A percentile compares a stretch with the other conserved stretches of the same genome.
phyloP scores from a whole-genome alignment of 1,140 invertebrate species.

The Pachypeltis micranthus region DNA sequence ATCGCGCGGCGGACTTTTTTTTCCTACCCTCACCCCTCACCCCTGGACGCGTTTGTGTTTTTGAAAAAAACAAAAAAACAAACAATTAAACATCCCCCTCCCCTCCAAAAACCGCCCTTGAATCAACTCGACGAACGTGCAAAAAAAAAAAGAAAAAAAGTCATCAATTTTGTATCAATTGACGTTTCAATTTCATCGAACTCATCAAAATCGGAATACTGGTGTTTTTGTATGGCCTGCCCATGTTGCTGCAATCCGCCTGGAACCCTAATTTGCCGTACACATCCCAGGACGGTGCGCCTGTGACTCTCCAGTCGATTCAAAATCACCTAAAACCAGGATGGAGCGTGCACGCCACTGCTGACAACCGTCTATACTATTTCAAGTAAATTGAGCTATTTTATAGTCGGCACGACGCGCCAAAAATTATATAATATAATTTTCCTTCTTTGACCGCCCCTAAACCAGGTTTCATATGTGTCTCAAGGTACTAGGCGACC shows the following conservation, averaged over 20 bases:
- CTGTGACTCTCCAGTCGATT: slow-evolving; percentile 21
- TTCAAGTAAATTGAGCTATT: slow-evolving; percentile 78
- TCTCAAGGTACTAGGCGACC: too few species aligned
- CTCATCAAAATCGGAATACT: too few species aligned
- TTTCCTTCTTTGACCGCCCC: too few species aligned
- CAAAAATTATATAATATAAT: too few species aligned
- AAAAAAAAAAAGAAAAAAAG: neutral
- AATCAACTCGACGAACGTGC: neutral
- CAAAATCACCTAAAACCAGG: slow-evolving; percentile 36
- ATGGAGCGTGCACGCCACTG: slow-evolving; percentile 58
- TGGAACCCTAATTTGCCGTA: slow-evolving; percentile 22
- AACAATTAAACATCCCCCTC: neutral
- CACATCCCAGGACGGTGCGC: slow-evolving; percentile 18
- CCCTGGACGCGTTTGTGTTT: too few species aligned
- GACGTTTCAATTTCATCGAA: too few species aligned
- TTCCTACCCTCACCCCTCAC: too few species aligned
- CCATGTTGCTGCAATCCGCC: slow-evolving; percentile 26
- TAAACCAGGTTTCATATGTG: too few species aligned
- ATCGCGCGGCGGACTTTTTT: too few species aligned
- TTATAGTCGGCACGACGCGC: too few species aligned
- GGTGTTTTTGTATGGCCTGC: slow-evolving; percentile 20
- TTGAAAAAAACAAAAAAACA: too few species aligned
- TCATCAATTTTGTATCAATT: neutral
- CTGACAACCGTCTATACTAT: slow-evolving; percentile 61
- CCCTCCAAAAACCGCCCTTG: neutral